Evolutionary conservation across 2,888 invertebrate species (phyloP).

Genomic region (Ernsta delagoae): DNA sequence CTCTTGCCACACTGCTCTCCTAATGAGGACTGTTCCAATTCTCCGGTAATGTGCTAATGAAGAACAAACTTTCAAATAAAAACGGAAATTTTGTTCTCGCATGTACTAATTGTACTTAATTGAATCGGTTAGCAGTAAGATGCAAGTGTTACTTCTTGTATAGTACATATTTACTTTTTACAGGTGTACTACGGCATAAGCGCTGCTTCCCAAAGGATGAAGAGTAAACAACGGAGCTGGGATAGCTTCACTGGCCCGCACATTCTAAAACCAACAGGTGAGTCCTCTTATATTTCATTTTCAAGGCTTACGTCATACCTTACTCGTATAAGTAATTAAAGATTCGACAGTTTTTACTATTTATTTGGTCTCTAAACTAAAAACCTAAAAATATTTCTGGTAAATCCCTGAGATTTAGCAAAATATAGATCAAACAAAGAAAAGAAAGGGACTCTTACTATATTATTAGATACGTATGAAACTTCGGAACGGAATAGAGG

Average conservation of each 20-base stretch:
- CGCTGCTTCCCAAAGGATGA: slow-evolving; percentile 78
- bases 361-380: no score
- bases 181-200: slow-evolving; percentile 57
- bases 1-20: slow-evolving; percentile 78
- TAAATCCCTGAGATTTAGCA: no score
- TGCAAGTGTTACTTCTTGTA: slow-evolving; percentile 21
- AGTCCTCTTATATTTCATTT: slow-evolving; percentile 34
- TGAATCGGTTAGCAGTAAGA: slow-evolving; percentile 43
- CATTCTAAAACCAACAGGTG: slow-evolving; percentile 74
- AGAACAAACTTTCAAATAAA: slow-evolving; percentile 48
- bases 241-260: slow-evolving; percentile 70
- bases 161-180: slow-evolving; percentile 44
- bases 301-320: neutral
- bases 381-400: no score
- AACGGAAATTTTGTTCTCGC: slow-evolving; percentile 52
- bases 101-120: slow-evolving; percentile 63
- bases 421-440: no score
- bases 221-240: slow-evolving; percentile 77
- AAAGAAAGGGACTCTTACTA: no score
- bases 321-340: no score
- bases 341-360: no score
- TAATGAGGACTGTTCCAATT: slow-evolving; percentile 80
- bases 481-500: neutral
- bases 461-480: no score
- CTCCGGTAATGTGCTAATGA: slow-evolving; percentile 66